A percentile compares a stretch with the other conserved stretches of the same genome.
Conservation (phyloP, 2,113 vertebrate genomes). For the Lanius collurio region DNA sequence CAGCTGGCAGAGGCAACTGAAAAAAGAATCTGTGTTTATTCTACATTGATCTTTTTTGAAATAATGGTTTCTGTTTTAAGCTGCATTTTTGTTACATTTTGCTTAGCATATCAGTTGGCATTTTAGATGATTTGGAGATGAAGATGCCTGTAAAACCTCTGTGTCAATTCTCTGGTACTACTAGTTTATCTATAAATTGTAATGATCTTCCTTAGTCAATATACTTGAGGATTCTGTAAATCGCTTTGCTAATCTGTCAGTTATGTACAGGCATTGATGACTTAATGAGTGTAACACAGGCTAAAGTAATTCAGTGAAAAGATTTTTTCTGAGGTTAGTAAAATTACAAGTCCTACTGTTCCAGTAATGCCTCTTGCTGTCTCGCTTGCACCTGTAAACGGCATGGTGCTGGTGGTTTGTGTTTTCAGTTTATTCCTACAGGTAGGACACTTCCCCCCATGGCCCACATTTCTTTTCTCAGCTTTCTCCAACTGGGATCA, state of each 20-base stretch:
- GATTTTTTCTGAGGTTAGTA: neutral
- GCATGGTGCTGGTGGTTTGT: neutral
- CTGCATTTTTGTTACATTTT: neutral
- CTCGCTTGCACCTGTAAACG: neutral
- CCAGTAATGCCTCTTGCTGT: neutral
- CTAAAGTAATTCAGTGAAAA: neutral
- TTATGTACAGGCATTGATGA: neutral
- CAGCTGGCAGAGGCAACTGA: neutral
- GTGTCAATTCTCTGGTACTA: neutral
- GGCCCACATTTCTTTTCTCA: neutral
- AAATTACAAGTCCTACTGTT: neutral
- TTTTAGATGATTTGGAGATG: neutral
- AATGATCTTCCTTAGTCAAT: neutral
- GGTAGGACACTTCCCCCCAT: neutral
- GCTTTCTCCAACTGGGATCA: neutral
- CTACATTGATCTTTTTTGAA: neutral
- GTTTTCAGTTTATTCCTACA: neutral
- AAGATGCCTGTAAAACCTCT: neutral
- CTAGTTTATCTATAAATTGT: neutral
- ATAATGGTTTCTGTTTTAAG: neutral
- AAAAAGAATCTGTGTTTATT: neutral
- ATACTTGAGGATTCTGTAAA: neutral
- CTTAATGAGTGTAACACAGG: neutral
- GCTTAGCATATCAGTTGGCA: neutral
- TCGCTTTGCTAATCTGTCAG: neutral